phyloP scores from a whole-genome alignment of 2,113 vertebrate genomes.

The Herpetotheres cachinnans region DNA sequence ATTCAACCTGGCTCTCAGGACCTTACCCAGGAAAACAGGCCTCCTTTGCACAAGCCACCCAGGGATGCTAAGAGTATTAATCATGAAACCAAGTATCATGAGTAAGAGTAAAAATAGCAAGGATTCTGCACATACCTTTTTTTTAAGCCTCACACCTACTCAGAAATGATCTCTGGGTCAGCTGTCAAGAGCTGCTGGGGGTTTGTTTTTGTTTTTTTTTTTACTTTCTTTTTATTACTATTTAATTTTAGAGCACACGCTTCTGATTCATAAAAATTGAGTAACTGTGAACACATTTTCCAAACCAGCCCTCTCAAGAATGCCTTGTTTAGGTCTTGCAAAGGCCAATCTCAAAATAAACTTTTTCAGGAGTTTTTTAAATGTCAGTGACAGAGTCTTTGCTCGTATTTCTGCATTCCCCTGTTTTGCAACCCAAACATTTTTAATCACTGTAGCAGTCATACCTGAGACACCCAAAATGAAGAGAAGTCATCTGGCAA shows the following conservation, averaged over 20 bases:
- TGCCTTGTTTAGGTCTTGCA: neutral
- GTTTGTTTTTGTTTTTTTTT: too few species aligned
- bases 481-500: neutral
- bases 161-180: neutral
- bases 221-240: neutral
- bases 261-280: conserved; percentile 15
- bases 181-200: neutral
- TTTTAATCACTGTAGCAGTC: neutral
- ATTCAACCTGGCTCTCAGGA: neutral
- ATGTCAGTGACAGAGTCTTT: neutral
- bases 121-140: neutral
- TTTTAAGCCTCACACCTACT: conserved; percentile 32
- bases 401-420: neutral
- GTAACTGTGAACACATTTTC: neutral
- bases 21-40: neutral
- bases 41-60: neutral
- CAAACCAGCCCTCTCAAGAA: neutral
- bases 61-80: neutral
- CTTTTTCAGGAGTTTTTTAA: conserved; percentile 2
- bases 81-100: neutral
- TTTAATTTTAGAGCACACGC: neutral
- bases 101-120: neutral
- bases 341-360: conserved; percentile 40
- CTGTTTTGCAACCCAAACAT: neutral
- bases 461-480: neutral